Evolutionary conservation across 2,797 vertebrate genomes (phyloP).

Genomic region (Poeciliopsis presidionis): DNA sequence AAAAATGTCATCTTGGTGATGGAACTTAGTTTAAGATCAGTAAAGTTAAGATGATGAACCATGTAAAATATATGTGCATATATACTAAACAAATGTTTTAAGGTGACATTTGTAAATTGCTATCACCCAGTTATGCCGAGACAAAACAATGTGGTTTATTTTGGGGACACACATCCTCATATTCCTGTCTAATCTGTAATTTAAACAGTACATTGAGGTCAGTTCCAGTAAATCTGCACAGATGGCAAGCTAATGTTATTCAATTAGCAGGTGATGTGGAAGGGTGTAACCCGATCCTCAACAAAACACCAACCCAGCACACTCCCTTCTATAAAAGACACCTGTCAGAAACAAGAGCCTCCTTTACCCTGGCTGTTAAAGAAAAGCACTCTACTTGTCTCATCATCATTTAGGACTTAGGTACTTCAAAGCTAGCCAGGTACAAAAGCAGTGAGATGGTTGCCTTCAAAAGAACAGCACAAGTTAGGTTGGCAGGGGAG

Average conservation of each 20-base stretch:
- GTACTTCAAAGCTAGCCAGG: constrained; percentile 82
- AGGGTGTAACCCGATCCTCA: constrained; percentile 65
- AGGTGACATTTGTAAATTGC: constrained; percentile 11
- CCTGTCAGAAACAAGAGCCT: constrained; percentile 78
- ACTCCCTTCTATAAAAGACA: constrained; percentile 82
- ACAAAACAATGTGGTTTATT: constrained; percentile 43
- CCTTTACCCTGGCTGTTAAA: constrained; percentile 73
- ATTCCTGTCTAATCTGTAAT: constrained; percentile 66
- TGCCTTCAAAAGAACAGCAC: constrained; percentile 84
- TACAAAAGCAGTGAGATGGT: constrained; percentile 77
- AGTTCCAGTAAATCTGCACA: constrained; percentile 78
- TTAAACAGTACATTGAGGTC: constrained; percentile 70
- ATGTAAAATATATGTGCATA: not conserved
- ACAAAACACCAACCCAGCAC: constrained; percentile 78
- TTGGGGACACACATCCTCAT: constrained; percentile 53
- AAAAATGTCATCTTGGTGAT: not conserved
- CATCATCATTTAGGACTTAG: constrained; percentile 83
- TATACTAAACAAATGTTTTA: not conserved
- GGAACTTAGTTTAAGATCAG: not conserved
- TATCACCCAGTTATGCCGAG: constrained; percentile 10
- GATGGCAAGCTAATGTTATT: constrained; percentile 80
- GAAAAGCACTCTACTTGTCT: constrained; percentile 76
- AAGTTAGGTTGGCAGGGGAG: constrained; percentile 67
- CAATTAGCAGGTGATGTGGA: constrained; percentile 79
- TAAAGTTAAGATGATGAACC: not conserved